Evolutionary conservation across 2,797 vertebrate genomes (phyloP).

Genomic region (Sebastes taczanowskii): DNA sequence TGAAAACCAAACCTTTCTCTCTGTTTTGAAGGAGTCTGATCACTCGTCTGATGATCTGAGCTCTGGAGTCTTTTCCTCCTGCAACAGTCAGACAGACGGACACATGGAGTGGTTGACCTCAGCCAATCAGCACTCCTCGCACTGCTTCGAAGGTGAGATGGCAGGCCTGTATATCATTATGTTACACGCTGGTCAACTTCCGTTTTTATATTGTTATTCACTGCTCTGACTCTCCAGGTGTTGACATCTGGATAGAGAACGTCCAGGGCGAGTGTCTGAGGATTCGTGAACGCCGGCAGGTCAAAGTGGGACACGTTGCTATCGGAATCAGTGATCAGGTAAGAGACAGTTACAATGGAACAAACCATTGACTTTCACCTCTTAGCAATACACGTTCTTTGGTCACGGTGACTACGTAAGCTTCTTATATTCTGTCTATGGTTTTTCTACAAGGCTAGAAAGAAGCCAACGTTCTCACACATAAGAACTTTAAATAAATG

Average conservation of each 20-base stretch:
- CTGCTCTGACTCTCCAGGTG: constrained; percentile 77
- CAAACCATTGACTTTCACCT: too few relatives aligned
- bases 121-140: constrained; percentile 80
- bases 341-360: constrained; percentile 30
- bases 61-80: constrained; percentile 93
- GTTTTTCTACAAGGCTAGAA: background rate
- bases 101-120: constrained; percentile 84
- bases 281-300: constrained; percentile 90
- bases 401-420: too few relatives aligned
- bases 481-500: too few relatives aligned
- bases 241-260: constrained; percentile 93
- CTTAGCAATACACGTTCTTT: too few relatives aligned
- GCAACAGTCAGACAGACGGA: constrained; percentile 86
- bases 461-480: background rate
- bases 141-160: constrained; percentile 87
- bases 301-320: constrained; percentile 93
- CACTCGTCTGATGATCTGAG: constrained; percentile 92
- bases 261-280: constrained; percentile 90
- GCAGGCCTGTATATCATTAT: accelerated
- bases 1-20: background rate
- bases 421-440: too few relatives aligned
- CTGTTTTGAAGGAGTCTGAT: constrained; percentile 81
- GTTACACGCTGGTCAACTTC: accelerated
- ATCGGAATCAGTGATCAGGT: constrained; percentile 95
- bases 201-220: background rate